These are phyloP conservation scores for Phaonia tiefii DNA, from an alignment of 2,888 invertebrate species.

Conservation along the genomic window DNA sequence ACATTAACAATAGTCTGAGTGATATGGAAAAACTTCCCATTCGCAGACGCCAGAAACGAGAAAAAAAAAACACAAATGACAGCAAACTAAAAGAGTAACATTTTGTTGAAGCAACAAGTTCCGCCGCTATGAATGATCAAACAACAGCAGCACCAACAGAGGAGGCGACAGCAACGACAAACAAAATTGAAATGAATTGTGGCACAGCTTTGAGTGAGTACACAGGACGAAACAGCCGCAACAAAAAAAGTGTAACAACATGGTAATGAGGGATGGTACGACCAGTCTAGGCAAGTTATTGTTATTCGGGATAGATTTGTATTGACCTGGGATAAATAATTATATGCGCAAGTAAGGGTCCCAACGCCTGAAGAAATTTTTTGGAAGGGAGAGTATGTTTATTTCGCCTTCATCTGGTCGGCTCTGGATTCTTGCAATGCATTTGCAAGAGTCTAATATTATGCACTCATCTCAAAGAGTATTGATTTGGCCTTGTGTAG, in stretches of 20 bases:
- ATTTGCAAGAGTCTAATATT: no score
- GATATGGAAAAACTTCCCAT: slow-evolving; percentile 60
- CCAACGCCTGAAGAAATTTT: no score
- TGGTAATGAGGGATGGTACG: slow-evolving; percentile 33
- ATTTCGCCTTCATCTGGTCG: no score
- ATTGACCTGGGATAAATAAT: no score
- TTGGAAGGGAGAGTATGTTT: no score
- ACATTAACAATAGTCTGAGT: slow-evolving; percentile 51
- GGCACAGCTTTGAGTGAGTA: slow-evolving; percentile 39
- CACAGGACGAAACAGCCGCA: slow-evolving; percentile 40
- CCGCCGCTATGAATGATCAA: slow-evolving; percentile 41
- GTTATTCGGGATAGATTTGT: no score
- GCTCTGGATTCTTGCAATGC: no score
- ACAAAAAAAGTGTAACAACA: slow-evolving; percentile 50
- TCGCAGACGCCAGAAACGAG: slow-evolving; percentile 17
- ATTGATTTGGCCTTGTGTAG: no score
- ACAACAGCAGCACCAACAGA: slow-evolving; percentile 23
- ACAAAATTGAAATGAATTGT: slow-evolving; percentile 43
- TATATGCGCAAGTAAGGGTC: no score
- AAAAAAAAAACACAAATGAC: slow-evolving; percentile 12
- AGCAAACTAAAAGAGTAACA: slow-evolving; percentile 33
- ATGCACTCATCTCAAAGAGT: no score
- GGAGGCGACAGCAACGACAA: slow-evolving; percentile 24
- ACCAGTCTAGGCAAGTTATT: no score
- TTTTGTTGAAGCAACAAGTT: slow-evolving; percentile 61